Conservation (phyloP, 2,797 vertebrate species). For the Eutrigla gurnardus region DNA sequence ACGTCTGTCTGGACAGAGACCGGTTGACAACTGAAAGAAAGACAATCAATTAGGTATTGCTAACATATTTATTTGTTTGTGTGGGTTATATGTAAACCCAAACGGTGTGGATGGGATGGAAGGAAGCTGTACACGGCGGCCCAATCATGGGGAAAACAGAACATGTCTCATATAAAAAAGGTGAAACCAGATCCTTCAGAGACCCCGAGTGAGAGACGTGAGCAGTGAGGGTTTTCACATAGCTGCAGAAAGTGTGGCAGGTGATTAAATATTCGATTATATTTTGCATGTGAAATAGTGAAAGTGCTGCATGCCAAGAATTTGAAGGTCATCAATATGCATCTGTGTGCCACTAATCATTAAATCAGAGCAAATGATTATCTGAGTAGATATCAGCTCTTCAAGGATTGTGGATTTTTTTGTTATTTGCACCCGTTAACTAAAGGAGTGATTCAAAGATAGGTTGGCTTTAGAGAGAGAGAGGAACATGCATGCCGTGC, state of each 20-base stretch:
- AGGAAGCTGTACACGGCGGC: neutral
- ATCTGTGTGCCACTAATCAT: neutral
- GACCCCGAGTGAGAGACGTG: neutral
- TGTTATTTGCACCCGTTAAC: conserved; percentile 21
- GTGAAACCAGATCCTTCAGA: conserved; percentile 3
- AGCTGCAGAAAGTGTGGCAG: neutral
- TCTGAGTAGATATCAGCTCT: conserved; percentile 4
- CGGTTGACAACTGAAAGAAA: conserved; percentile 70
- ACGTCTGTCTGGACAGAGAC: conserved; percentile 80
- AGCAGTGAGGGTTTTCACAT: neutral
- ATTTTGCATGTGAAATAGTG: neutral
- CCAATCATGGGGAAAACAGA: conserved; percentile 19
- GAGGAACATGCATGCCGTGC: conserved; percentile 61
- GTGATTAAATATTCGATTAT: conserved; percentile 5
- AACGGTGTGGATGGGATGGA: neutral
- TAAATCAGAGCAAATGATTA: conserved; percentile 1
- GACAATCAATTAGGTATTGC: neutral
- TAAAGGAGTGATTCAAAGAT: conserved; percentile 25
- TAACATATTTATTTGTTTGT: neutral
- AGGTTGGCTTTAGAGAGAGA: conserved; percentile 2
- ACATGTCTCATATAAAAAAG: neutral
- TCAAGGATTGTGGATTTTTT: neutral
- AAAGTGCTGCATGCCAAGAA: neutral
- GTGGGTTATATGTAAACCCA: neutral
- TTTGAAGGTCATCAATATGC: neutral